phyloP scores from a whole-genome alignment of 2,888 invertebrate genomes.

The Ectemnius cavifrons region DNA sequence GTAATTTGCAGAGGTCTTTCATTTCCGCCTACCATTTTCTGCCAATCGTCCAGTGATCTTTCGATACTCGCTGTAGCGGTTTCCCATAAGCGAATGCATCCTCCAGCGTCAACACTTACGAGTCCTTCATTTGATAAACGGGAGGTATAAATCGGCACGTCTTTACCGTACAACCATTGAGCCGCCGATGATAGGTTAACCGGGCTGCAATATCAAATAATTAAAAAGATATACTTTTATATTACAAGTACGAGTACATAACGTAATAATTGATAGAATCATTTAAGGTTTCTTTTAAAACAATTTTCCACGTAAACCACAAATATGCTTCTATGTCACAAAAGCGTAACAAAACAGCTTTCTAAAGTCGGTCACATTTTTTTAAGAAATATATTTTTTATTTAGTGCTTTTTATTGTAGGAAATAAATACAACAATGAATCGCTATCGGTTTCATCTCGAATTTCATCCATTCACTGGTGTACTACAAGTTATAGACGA shows the following conservation, averaged over 20 bases:
- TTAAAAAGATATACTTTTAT: background rate
- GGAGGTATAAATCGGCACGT: slow-evolving; percentile 77
- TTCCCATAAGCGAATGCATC: slow-evolving; percentile 81
- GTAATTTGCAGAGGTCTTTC: slow-evolving; percentile 85
- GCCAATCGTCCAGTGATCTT: slow-evolving; percentile 78
- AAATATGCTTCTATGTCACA: no score
- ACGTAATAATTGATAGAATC: background rate
- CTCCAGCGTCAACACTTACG: slow-evolving; percentile 80
- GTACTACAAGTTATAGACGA: no score
- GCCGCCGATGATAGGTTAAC: slow-evolving; percentile 74
- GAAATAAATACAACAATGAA: no score
- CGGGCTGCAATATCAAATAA: slow-evolving; percentile 58
- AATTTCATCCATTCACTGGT: no score
- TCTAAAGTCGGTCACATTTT: no score
- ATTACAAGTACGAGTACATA: background rate
- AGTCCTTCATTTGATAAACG: slow-evolving; percentile 78
- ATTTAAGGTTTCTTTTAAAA: background rate
- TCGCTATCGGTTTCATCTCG: no score
- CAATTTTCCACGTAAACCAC: no score
- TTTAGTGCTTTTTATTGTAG: no score
- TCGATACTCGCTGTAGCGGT: slow-evolving; percentile 77
- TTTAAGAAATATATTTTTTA: no score
- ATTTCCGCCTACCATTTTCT: slow-evolving; percentile 69
- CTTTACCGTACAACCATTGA: slow-evolving; percentile 78
- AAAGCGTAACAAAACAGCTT: no score